Conservation (phyloP, 1,140 invertebrate species). For the Tachypleus tridentatus region DNA sequence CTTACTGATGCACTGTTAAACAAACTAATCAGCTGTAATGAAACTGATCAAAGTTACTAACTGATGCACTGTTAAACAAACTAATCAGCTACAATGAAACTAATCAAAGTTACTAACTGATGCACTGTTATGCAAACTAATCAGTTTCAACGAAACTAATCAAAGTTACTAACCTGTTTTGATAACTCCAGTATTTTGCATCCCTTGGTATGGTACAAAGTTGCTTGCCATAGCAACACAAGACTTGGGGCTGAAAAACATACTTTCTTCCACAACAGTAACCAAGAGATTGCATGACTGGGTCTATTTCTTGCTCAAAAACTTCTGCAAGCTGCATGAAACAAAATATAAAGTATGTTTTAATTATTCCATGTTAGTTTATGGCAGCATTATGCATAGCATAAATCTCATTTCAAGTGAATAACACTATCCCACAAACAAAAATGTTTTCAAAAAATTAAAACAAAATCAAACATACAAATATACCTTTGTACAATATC, state of each 20-base stretch:
- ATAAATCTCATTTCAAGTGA: slow-evolving; percentile 2
- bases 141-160: too few species aligned
- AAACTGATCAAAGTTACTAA: too few species aligned
- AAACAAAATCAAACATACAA: slow-evolving; percentile 74
- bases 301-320: slow-evolving; percentile 94
- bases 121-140: too few species aligned
- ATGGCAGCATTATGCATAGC: slow-evolving; percentile 39
- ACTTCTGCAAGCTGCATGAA: slow-evolving; percentile 56
- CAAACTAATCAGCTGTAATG: too few species aligned
- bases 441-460: slow-evolving; percentile 93
- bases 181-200: slow-evolving; percentile 94
- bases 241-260: slow-evolving; percentile 95
- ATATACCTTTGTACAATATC: slow-evolving; percentile 89
- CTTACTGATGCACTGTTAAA: too few species aligned
- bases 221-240: slow-evolving; percentile 98
- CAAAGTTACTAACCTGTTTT: slow-evolving; percentile 62
- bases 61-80: too few species aligned
- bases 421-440: too few species aligned
- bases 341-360: slow-evolving; percentile 48
- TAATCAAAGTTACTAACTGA: too few species aligned
- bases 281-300: slow-evolving; percentile 95
- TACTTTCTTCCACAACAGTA: slow-evolving; percentile 98
- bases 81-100: too few species aligned
- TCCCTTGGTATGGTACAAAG: slow-evolving; percentile 96
- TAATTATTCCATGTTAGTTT: too few species aligned